Evolutionary conservation across 2,797 vertebrate species (phyloP).

Genomic region (Synaphobranchus kaupii): DNA sequence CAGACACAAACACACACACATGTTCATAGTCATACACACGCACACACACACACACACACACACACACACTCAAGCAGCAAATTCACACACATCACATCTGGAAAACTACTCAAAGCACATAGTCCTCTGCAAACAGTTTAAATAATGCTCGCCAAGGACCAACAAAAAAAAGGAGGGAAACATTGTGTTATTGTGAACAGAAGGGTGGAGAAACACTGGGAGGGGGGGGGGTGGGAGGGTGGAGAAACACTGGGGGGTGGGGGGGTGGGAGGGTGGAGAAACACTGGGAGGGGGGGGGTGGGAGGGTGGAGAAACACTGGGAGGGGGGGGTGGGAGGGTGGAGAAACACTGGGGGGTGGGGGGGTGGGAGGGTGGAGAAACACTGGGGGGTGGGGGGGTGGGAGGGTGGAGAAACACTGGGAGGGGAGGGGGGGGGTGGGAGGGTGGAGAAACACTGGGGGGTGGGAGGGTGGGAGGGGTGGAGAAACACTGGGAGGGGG

Average conservation of each 20-base stretch:
- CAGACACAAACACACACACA: not conserved
- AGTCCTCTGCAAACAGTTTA: conserved; percentile 39
- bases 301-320: too few species aligned
- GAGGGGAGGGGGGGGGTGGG: not conserved
- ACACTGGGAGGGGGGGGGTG: not conserved
- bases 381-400: not conserved
- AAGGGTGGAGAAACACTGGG: not conserved
- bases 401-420: conserved; percentile 12
- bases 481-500: too few species aligned
- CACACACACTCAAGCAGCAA: not conserved
- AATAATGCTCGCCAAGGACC: conserved; percentile 29
- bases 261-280: too few species aligned
- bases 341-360: too few species aligned
- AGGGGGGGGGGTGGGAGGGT: too few species aligned
- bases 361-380: too few species aligned
- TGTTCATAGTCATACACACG: conserved; percentile 32
- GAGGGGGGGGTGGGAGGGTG: too few species aligned
- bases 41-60: not conserved
- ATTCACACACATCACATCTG: conserved; percentile 41
- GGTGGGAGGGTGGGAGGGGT: too few species aligned
- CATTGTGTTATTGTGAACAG: conserved; percentile 20
- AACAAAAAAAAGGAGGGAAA: conserved; percentile 5
- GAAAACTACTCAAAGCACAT: conserved; percentile 39
- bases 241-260: too few species aligned
- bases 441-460: too few species aligned